Evolutionary conservation across 2,113 vertebrate genomes (phyloP).

Genomic region (Esox niger): DNA sequence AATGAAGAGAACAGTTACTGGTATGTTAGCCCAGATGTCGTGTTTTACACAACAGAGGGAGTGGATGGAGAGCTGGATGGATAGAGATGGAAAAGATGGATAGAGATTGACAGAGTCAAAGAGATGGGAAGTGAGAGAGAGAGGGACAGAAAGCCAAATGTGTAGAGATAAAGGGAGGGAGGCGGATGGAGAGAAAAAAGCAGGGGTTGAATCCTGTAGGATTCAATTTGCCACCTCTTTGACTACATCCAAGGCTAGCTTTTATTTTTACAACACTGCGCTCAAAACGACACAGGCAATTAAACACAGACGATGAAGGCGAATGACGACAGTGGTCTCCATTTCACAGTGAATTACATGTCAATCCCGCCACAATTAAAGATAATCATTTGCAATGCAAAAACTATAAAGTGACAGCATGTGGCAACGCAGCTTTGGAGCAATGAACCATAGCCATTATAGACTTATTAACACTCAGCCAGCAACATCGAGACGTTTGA

Average conservation of each 20-base stretch:
- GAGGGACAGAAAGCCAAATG: too few relatives aligned
- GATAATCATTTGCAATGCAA: slow-evolving; percentile 14
- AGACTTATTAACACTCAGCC: not conserved
- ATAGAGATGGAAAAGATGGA: not conserved
- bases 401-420: slow-evolving; percentile 1
- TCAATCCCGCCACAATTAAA: slow-evolving; percentile 31
- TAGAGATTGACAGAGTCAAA: not conserved
- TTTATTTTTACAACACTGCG: slow-evolving; percentile 9
- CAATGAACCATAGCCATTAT: slow-evolving; percentile 8
- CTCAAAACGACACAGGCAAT: slow-evolving; percentile 23
- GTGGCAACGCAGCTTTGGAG: slow-evolving; percentile 1
- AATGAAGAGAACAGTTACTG: slow-evolving; percentile 37
- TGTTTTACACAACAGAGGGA: not conserved
- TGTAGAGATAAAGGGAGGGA: too few relatives aligned
- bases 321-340: not conserved
- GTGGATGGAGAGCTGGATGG: too few relatives aligned
- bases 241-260: not conserved
- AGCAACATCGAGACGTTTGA: not conserved
- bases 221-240: not conserved
- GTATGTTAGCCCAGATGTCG: slow-evolving; percentile 19
- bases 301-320: slow-evolving; percentile 10
- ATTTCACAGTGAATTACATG: slow-evolving; percentile 11
- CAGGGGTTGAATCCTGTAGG: not conserved
- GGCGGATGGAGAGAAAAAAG: not conserved
- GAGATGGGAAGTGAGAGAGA: not conserved